Evolutionary conservation across 2,797 vertebrate genomes (phyloP), one percentile per base, ranked within the genome.

Genomic region (Pangasius mekongensis): DNA sequence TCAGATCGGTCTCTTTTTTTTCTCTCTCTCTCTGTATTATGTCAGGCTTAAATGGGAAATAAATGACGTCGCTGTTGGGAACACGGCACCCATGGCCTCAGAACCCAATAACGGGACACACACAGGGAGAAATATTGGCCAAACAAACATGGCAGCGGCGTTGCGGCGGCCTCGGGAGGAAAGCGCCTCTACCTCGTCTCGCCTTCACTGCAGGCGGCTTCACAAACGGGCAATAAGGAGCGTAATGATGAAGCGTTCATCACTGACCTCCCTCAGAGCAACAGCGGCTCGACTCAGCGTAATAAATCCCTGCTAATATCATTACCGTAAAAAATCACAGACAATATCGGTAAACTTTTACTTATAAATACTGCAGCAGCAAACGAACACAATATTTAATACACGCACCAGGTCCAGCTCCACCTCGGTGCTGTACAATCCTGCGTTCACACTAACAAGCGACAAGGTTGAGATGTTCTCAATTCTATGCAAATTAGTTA

Each of bases 31-130:
- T 62, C 39, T 14, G 58, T 30, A 83, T 62, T 66, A 47, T 30
- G 39, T 24, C 1, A 18, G 14, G 9, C 24, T 30, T 69, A 54
- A 56, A 84, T 36, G 13, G n/a, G 83, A 33, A 84, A 84, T 84
- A 54, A 84, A 71, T 54, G n/a, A 67, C 0, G n/a, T 16, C 14
- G 16, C 27, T 67, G 43, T 33, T 49, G 27, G 43, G n/a, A 69
- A 69, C 39, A 30, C 2, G 27, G n/a, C 43, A 9, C 82, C 27
- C 24, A 4, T 14, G 7, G 60, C 33, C 60, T 49, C 39, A 5
- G 82, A 83, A 66, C 60, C 60, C 60, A 84, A 67, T 84, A 67
- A 84, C 7, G 27, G 27, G 43, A 27, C 64, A 8, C 58, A 66
- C 81, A 83, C 13, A 16, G 60, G 66, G 67, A 85, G 85, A 78